A percentile compares a stretch with the other conserved stretches of the same genome.
Conservation (phyloP, 2,797 vertebrate genomes). For the Hemibagrus guttatus region DNA sequence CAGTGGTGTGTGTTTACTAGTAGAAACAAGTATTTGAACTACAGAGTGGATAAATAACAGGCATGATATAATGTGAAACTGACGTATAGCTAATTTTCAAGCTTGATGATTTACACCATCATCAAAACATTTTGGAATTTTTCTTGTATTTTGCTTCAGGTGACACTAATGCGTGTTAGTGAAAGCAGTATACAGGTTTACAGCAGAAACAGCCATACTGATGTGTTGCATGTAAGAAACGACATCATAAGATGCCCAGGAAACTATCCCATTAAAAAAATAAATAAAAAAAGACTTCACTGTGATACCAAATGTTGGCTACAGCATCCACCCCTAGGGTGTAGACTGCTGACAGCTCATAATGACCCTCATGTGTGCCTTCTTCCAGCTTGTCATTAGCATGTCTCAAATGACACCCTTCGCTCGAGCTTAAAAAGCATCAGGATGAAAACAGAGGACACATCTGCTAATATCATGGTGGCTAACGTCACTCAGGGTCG, state of each 20-base stretch:
- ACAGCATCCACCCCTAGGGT: background rate
- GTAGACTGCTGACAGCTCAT: conserved; percentile 23
- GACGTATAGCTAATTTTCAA: background rate
- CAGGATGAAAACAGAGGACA: conserved; percentile 27
- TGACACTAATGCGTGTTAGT: background rate
- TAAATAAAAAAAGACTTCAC: background rate
- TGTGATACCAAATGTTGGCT: conserved; percentile 1
- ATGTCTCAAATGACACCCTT: conserved; percentile 49
- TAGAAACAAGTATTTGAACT: background rate
- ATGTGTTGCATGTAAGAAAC: background rate
- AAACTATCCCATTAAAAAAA: background rate
- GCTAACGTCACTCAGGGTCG: conserved; percentile 31
- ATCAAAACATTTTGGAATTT: background rate
- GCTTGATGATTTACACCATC: background rate
- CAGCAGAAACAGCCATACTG: background rate
- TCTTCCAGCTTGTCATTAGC: conserved; percentile 48
- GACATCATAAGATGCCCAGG: too few relatives aligned
- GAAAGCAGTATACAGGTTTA: background rate
- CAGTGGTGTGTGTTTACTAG: background rate
- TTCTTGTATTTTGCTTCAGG: background rate
- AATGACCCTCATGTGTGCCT: conserved; percentile 49
- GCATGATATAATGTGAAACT: background rate
- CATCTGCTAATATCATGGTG: conserved; percentile 41
- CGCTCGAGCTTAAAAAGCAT: conserved; percentile 4
- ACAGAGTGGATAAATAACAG: background rate